phyloP scores from a whole-genome alignment of 1,140 invertebrate species.

The Pogonus chalceus region DNA sequence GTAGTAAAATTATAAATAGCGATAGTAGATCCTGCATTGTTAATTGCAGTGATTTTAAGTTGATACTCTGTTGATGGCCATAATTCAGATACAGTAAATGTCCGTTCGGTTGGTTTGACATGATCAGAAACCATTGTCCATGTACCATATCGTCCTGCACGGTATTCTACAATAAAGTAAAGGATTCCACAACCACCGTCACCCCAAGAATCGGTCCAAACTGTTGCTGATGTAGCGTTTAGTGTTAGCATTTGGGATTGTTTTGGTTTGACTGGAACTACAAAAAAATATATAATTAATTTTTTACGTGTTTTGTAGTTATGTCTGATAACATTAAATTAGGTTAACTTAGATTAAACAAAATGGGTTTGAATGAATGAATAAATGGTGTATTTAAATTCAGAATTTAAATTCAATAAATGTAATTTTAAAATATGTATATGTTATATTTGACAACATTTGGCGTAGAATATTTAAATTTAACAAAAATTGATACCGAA shows the following conservation, averaged over 20 bases:
- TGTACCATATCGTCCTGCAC: conserved; percentile 37
- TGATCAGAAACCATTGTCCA: conserved; percentile 68
- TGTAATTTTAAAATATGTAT: no score
- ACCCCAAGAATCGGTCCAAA: conserved; percentile 80
- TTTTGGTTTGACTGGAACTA: conserved; percentile 67
- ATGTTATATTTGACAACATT: no score
- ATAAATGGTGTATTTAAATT: no score
- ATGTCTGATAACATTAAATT: no score
- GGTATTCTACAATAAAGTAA: conserved; percentile 78
- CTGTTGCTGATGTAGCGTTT: conserved; percentile 80
- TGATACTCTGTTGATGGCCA: conserved; percentile 78
- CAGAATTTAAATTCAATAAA: no score
- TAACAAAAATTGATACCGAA: no score
- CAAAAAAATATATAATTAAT: conserved; percentile 22
- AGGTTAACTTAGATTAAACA: no score
- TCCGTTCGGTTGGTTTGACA: conserved; percentile 62
- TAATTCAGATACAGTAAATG: conserved; percentile 70
- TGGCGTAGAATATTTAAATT: no score
- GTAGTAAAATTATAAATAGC: conserved; percentile 82
- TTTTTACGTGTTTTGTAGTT: no score
- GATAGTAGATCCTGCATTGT: conserved; percentile 82
- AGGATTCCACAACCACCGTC: conserved; percentile 82
- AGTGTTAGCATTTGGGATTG: conserved; percentile 74
- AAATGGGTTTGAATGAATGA: no score
- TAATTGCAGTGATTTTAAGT: conserved; percentile 78